These are phyloP conservation scores for Myotis brandtii DNA, from an alignment of 2,113 vertebrate species.

Conservation along the genomic window DNA sequence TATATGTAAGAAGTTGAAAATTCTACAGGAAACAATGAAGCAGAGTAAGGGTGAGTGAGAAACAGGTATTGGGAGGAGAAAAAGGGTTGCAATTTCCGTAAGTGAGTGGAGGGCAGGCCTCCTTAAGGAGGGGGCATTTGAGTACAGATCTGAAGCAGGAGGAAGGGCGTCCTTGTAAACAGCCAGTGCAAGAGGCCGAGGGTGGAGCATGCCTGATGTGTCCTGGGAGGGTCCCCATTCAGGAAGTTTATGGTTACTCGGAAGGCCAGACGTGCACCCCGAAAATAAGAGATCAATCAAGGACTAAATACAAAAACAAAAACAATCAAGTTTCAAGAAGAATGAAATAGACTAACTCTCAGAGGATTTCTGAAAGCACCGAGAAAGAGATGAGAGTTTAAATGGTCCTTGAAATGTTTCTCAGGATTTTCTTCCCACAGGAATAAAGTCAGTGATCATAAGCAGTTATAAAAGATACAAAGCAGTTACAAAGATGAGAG, in stretches of 20 bases:
- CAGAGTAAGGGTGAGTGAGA: not conserved
- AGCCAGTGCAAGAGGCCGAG: not conserved
- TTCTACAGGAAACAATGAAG: not conserved
- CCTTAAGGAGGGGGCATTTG: not conserved
- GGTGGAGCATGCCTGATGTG: not conserved
- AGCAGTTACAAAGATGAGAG: not conserved
- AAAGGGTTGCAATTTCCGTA: not conserved
- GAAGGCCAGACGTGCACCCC: not conserved
- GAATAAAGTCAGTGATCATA: not conserved
- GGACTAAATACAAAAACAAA: not conserved
- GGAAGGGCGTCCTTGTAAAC: not conserved
- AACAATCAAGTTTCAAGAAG: not conserved
- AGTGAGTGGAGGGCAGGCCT: not conserved
- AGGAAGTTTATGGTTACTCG: not conserved
- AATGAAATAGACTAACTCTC: not conserved
- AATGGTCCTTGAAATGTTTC: not conserved
- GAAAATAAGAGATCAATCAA: not conserved
- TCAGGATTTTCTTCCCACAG: not conserved
- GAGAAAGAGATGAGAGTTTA: not conserved
- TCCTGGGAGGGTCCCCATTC: not conserved
- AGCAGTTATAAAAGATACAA: not conserved
- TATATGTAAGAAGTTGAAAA: not conserved
- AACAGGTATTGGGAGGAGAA: not conserved
- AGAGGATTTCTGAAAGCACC: not conserved
- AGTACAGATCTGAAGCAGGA: not conserved